phyloP scores from a whole-genome alignment of 2,113 vertebrate genomes.

The Hemiprocne comata region DNA sequence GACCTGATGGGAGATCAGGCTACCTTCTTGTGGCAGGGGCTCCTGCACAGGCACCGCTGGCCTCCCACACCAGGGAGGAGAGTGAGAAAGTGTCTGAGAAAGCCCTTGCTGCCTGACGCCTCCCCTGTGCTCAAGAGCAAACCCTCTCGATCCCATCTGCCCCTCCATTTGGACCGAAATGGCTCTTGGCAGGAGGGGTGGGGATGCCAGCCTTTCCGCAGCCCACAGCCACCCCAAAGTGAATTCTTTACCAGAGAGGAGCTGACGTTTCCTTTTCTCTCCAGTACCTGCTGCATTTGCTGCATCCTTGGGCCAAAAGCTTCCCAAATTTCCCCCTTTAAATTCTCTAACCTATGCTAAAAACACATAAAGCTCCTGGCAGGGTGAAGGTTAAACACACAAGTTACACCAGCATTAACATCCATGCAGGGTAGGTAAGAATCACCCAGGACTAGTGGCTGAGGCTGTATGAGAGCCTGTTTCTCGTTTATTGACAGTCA shows the following conservation, averaged over 20 bases:
- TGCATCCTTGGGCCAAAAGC: background rate
- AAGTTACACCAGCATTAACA: background rate
- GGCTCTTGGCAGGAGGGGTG: background rate
- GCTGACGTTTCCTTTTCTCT: background rate
- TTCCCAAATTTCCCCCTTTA: background rate
- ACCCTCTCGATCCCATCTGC: background rate
- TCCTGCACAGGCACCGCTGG: background rate
- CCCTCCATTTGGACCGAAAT: background rate
- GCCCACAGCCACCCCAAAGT: accelerated
- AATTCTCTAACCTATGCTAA: background rate
- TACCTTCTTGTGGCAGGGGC: accelerated
- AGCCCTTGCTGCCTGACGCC: background rate
- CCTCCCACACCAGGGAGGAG: background rate
- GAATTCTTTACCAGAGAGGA: background rate
- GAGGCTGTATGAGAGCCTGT: background rate
- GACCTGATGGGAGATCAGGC: background rate
- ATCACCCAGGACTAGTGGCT: accelerated
- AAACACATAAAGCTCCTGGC: background rate
- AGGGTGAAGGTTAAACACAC: background rate
- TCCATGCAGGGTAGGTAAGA: background rate
- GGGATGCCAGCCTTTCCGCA: background rate
- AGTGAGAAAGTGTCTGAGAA: accelerated
- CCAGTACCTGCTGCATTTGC: background rate
- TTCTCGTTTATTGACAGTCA: background rate
- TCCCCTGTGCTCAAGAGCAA: background rate